These are phyloP conservation scores for Leptinotarsa undecemlineata DNA, from an alignment of 1,140 invertebrate genomes.

Conservation along the genomic window DNA sequence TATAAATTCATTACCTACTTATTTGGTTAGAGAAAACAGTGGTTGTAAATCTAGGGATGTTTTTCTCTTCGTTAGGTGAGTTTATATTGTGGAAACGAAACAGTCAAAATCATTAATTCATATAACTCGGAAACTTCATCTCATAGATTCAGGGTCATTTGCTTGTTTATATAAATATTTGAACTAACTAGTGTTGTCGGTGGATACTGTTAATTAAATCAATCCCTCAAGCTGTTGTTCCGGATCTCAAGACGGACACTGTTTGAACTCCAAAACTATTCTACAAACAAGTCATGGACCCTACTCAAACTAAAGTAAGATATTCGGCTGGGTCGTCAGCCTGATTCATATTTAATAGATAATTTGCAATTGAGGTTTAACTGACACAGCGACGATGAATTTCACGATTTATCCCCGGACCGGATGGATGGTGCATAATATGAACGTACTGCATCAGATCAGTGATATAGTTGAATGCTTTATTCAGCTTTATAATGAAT, in stretches of 20 bases:
- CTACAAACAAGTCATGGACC: background rate
- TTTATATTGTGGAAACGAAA: too few relatives aligned
- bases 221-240: background rate
- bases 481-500: too few relatives aligned
- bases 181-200: background rate
- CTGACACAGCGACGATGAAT: background rate
- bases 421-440: background rate
- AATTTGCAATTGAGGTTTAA: background rate
- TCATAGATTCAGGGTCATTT: background rate
- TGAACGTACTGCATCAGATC: too few relatives aligned
- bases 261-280: background rate
- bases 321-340: background rate
- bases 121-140: too few relatives aligned
- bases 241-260: slow-evolving; percentile 4
- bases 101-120: too few relatives aligned
- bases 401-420: background rate
- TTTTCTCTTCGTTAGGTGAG: too few relatives aligned
- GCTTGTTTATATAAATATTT: background rate
- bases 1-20: too few relatives aligned
- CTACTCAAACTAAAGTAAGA: background rate
- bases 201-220: background rate
- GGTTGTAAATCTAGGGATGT: too few relatives aligned
- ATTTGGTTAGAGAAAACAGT: too few relatives aligned
- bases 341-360: slow-evolving; percentile 6
- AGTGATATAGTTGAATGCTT: too few relatives aligned